Conservation (phyloP, 2,888 invertebrate species). For the Patella pellucida region DNA sequence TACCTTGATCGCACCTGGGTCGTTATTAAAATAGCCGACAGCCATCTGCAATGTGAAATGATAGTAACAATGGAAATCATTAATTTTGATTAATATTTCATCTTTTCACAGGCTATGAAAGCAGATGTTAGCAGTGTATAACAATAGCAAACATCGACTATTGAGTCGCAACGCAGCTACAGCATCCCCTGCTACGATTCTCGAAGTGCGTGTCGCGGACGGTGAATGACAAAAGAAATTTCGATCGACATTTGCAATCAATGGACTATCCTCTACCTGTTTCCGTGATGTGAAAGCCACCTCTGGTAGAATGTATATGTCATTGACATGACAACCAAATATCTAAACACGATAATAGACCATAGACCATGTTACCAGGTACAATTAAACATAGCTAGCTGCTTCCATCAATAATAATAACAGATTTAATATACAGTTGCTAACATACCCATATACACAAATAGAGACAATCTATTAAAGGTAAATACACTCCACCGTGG, state of each 20-base stretch:
- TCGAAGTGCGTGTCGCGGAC: too few species aligned
- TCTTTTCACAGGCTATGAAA: neutral
- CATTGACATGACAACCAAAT: constrained; percentile 5
- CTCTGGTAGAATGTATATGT: constrained; percentile 4
- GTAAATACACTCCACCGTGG: too few species aligned
- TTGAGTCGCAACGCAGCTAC: too few species aligned
- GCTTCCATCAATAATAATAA: constrained; percentile 5
- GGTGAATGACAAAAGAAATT: neutral
- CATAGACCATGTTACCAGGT: neutral
- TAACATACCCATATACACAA: too few species aligned
- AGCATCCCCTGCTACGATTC: too few species aligned
- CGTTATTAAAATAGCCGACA: neutral
- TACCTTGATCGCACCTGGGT: neutral
- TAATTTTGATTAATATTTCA: constrained; percentile 10
- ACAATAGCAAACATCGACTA: too few species aligned
- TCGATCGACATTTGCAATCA: neutral
- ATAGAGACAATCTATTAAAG: too few species aligned
- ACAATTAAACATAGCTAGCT: neutral
- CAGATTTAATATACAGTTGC: neutral
- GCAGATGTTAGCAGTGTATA: neutral
- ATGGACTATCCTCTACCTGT: neutral
- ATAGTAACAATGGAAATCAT: neutral
- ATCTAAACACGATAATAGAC: neutral
- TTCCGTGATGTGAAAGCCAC: neutral
- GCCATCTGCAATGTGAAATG: neutral